A percentile compares a stretch with the other conserved stretches of the same genome.
Evolutionary conservation across 1,140 invertebrate species (phyloP).

Genomic region (Trinorchestia longiramus): DNA sequence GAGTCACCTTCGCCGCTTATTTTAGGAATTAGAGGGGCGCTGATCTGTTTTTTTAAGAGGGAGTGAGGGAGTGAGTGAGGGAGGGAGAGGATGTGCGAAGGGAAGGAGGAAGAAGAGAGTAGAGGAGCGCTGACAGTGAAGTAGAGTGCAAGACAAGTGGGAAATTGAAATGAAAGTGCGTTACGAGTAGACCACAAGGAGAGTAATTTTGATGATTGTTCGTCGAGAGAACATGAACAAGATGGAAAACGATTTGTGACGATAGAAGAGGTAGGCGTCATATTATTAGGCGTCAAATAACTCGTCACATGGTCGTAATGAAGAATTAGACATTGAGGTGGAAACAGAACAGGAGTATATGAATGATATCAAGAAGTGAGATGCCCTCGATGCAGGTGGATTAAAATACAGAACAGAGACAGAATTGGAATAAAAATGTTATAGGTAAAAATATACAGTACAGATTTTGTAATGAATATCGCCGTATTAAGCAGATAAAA

Average conservation of each 20-base stretch:
- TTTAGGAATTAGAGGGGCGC: conserved; percentile 65
- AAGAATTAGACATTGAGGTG: not conserved
- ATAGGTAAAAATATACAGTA: not conserved
- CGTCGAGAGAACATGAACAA: not conserved
- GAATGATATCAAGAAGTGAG: not conserved
- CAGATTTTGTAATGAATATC: not conserved
- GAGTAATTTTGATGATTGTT: not conserved
- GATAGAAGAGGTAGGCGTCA: not conserved
- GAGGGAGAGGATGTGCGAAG: not conserved
- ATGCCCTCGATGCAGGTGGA: not conserved
- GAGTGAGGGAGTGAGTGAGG: not conserved
- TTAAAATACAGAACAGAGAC: not conserved
- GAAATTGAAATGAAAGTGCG: not conserved
- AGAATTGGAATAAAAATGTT: not conserved
- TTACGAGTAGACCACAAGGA: too few species aligned
- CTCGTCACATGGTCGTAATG: too few species aligned
- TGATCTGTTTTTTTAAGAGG: conserved; percentile 55
- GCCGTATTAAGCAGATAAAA: not conserved
- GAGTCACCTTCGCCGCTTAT: conserved; percentile 73
- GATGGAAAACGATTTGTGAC: too few species aligned
- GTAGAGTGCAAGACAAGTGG: not conserved
- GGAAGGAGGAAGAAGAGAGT: too few species aligned
- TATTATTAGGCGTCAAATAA: not conserved
- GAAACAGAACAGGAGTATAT: not conserved
- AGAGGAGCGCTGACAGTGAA: too few species aligned